These are phyloP conservation scores for Rhamphomyia laevipes DNA, from an alignment of 2,888 invertebrate species.

Conservation along the genomic window DNA sequence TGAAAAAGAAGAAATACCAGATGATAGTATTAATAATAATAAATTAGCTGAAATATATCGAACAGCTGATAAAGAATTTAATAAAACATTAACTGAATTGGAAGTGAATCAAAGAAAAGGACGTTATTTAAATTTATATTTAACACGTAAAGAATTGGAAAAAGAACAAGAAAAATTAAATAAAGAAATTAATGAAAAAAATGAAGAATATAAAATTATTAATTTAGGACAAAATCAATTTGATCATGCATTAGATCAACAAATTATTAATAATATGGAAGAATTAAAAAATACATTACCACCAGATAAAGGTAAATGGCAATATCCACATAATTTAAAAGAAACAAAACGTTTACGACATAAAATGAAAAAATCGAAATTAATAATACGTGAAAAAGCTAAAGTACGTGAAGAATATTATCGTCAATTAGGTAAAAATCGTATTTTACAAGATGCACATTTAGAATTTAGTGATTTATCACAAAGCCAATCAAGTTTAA, in stretches of 20 bases:
- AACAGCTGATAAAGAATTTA: constrained; percentile 23
- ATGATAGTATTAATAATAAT: neutral
- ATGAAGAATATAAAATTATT: constrained; percentile 2
- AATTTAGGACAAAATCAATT: constrained; percentile 6
- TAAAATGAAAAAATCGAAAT: constrained; percentile 24
- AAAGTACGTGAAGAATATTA: constrained; percentile 23
- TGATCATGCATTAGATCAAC: constrained; percentile 1
- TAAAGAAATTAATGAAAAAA: constrained; percentile 8
- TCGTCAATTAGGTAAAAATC: constrained; percentile 20
- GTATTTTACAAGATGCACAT: constrained; percentile 20
- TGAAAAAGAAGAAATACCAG: neutral
- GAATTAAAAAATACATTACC: constrained; percentile 16
- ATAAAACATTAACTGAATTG: constrained; percentile 17
- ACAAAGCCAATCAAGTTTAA: constrained; percentile 12
- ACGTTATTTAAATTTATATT: constrained; percentile 27
- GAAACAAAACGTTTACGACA: constrained; percentile 24
- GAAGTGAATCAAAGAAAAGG: constrained; percentile 20
- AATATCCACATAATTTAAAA: constrained; percentile 28
- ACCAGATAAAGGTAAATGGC: constrained; percentile 15
- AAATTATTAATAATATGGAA: constrained; percentile 5
- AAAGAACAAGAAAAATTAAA: constrained; percentile 10
- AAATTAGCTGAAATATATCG: constrained; percentile 23
- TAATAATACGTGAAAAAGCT: constrained; percentile 24
- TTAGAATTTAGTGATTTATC: constrained; percentile 22
- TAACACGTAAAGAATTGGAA: constrained; percentile 9